A percentile compares a stretch with the other conserved stretches of the same genome.
Conservation (phyloP, 1,140 invertebrate species). For the Cheumatopsyche charites region DNA sequence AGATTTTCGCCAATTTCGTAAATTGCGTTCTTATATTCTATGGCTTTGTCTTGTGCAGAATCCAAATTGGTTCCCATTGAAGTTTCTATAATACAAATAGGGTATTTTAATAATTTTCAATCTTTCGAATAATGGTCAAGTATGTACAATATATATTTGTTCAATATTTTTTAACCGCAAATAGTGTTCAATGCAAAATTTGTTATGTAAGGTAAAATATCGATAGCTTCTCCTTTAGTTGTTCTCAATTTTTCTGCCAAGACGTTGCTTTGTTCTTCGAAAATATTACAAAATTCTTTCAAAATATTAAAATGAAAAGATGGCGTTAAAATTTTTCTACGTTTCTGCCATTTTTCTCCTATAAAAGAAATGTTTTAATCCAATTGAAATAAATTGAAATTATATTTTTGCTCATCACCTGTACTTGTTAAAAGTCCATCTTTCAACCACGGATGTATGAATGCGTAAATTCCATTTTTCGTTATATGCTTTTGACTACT, state of each 20-base stretch:
- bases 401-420: no score
- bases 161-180: background rate
- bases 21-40: conserved; percentile 55
- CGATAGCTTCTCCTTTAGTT: background rate
- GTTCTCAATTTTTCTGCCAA: conserved; percentile 15
- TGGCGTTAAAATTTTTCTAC: conserved; percentile 19
- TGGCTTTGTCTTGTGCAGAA: conserved; percentile 46
- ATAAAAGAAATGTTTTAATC: background rate
- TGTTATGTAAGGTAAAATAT: conserved; percentile 3
- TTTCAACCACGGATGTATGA: conserved; percentile 64
- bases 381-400: background rate
- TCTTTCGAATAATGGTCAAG: background rate
- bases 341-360: conserved; percentile 11
- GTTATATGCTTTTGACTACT: conserved; percentile 64
- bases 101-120: background rate
- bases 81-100: conserved; percentile 12
- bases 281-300: conserved; percentile 12
- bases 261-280: background rate
- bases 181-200: conserved; percentile 12
- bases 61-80: conserved; percentile 55
- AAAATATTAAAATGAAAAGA: conserved; percentile 26
- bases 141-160: no score
- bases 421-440: conserved; percentile 63
- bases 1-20: conserved; percentile 52
- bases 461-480: conserved; percentile 66